Percentiles rank a stretch among this genome's conserved stretches.
Evolutionary conservation across 2,797 vertebrate genomes (phyloP).

Genomic region (Anabas testudineus): DNA sequence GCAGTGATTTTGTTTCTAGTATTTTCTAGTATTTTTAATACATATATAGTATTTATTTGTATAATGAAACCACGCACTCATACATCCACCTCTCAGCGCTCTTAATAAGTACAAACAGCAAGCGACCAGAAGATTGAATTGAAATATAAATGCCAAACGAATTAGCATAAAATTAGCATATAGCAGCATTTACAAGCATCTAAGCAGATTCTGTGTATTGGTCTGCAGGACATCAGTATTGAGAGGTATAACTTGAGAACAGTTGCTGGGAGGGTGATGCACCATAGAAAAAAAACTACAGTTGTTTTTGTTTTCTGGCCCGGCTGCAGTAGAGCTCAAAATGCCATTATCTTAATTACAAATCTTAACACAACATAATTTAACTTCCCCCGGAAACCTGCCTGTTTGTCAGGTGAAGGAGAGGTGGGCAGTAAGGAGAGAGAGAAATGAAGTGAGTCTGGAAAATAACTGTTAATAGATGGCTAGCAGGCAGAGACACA

Average conservation of each 20-base stretch:
- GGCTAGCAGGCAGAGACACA: slow-evolving; percentile 20
- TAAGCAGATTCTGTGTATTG: slow-evolving; percentile 13
- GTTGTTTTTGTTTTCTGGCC: slow-evolving; percentile 42
- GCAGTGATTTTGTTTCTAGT: neutral
- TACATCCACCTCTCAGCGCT: neutral
- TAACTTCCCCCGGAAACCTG: slow-evolving; percentile 30
- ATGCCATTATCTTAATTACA: slow-evolving; percentile 60
- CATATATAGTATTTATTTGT: no score
- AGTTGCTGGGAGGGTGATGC: slow-evolving; percentile 36
- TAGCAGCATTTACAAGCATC: slow-evolving; percentile 3
- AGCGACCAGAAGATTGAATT: neutral
- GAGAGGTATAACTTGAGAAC: slow-evolving; percentile 30
- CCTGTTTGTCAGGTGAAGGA: slow-evolving; percentile 30
- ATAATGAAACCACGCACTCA: neutral
- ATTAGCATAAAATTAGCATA: neutral
- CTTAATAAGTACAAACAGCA: neutral
- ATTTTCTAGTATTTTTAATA: no score
- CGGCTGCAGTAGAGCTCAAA: slow-evolving; percentile 19
- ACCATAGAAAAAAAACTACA: slow-evolving; percentile 41
- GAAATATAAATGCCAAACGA: neutral
- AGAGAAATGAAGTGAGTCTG: slow-evolving; percentile 21
- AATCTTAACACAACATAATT: slow-evolving; percentile 47
- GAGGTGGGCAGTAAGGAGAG: slow-evolving; percentile 17
- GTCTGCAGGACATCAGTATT: slow-evolving; percentile 20
- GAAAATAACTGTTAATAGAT: slow-evolving; percentile 51